Base-by-base conservation (phyloP, 2,797 vertebrate genomes). In the Cephalopachus bancanus region DNA sequence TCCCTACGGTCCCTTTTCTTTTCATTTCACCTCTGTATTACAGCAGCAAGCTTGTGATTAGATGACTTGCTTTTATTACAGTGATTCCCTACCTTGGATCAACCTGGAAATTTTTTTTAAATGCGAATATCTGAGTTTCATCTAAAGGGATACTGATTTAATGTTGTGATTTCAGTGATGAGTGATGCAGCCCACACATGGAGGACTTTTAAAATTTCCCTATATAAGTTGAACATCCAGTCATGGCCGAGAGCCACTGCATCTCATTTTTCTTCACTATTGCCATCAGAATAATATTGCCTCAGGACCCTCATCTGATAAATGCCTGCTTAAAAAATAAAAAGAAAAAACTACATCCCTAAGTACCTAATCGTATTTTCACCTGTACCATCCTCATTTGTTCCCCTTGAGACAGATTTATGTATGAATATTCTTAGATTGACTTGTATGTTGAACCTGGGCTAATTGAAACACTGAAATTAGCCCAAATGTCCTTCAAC, bases 21-120 rank as follows among this genome's bases (percentile, higher is more conserved):
- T 97, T 33, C 22, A 62, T 69, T 64, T 64, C 12, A 51, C 24
- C 3, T 11, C 16, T 75, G 20, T 10, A 71, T 93, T 51, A 26
- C 0, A n/a, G 7, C 5, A 75, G 1, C 5, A 16, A 30, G 0
- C 0, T 76, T 8, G 0, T 3, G 2, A 74, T 20, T 26, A 0
- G 2, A 28, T 65, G 33, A 7, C 2, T 6, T 57, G 1, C 4
- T 9, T 53, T 71, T 12, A 64, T 2, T 12, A 16, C 15, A 37
- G 1, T 2, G 7, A 28, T 44, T 7, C 1, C 20, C 33, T 14
- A 78, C 55, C 9, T 62, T 51, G 11, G 8, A 17, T 83, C 62
- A 91, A 22, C n/a, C 28, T 10, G 24, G n/a, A 33, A 44, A 28
- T 26, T 49, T 55, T 14, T 69, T 14, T 69, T 67, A 84, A 88